Evolutionary conservation across 1,140 invertebrate species (phyloP).

Genomic region (Mizuhopecten yessoensis): DNA sequence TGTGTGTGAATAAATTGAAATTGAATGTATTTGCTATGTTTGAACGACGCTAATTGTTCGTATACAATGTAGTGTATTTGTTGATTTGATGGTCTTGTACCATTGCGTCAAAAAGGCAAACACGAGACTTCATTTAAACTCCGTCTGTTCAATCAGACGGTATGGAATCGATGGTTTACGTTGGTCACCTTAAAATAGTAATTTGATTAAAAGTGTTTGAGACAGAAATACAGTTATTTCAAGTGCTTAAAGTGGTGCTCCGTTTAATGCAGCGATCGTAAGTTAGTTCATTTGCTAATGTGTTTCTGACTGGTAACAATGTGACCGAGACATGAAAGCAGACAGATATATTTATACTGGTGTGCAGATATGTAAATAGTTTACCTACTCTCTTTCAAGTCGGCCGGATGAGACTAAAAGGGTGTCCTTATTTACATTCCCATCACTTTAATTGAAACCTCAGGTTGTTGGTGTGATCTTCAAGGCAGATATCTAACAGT

Average conservation of each 20-base stretch:
- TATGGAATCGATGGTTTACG: background rate
- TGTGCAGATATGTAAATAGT: background rate
- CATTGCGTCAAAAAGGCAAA: constrained; percentile 6
- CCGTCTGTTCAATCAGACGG: background rate
- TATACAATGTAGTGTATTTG: background rate
- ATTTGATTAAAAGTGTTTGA: constrained; percentile 17
- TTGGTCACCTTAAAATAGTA: background rate
- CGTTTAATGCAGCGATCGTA: background rate
- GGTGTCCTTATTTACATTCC: background rate
- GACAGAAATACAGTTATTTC: background rate
- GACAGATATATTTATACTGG: background rate
- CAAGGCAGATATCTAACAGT: background rate
- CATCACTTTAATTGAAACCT: background rate
- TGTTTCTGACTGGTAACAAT: background rate
- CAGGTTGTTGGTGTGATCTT: background rate
- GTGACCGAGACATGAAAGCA: background rate
- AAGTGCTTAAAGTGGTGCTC: background rate
- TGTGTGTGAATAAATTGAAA: constrained; percentile 8
- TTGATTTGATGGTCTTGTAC: background rate
- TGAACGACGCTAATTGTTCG: background rate
- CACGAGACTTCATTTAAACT: background rate
- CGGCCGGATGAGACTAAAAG: background rate
- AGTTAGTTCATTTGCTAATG: background rate
- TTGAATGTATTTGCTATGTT: background rate
- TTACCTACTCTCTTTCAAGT: background rate